phyloP scores from a whole-genome alignment of 2,888 invertebrate species.

The Creontiades dilutus region DNA sequence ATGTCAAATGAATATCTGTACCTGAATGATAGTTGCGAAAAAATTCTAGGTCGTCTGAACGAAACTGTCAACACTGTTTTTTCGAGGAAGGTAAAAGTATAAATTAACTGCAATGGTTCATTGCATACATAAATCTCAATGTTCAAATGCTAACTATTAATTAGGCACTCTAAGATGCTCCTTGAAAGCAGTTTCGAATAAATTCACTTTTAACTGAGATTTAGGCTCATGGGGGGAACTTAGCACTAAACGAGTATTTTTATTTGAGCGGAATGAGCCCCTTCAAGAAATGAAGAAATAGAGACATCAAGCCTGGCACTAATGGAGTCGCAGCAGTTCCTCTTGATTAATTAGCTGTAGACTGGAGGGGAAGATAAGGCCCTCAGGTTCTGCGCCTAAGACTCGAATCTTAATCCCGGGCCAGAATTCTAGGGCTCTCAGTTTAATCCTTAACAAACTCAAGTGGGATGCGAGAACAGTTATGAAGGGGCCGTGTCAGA shows the following conservation, averaged over 20 bases:
- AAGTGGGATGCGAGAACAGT: not conserved
- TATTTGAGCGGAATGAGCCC: constrained; percentile 18
- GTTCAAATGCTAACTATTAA: not conserved
- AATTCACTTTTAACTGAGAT: not conserved
- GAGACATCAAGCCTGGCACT: constrained; percentile 43
- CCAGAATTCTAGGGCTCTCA: not conserved
- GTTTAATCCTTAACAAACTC: not conserved
- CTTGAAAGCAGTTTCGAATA: not conserved
- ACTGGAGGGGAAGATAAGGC: constrained; percentile 1
- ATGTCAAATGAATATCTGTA: too few relatives aligned
- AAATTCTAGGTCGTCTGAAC: too few relatives aligned
- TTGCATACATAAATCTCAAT: too few relatives aligned
- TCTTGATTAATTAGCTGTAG: constrained; percentile 29
- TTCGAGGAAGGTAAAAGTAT: too few relatives aligned
- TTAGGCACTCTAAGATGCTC: not conserved
- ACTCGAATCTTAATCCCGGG: constrained; percentile 11
- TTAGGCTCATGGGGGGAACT: constrained; percentile 15
- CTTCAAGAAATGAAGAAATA: constrained; percentile 6
- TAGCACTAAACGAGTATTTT: constrained; percentile 16
- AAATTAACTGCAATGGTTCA: too few relatives aligned
- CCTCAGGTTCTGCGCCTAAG: not conserved
- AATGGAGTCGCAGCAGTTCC: constrained; percentile 25
- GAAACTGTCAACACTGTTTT: too few relatives aligned
- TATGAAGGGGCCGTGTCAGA: too few relatives aligned
- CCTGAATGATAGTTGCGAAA: too few relatives aligned